Base-by-base conservation (phyloP, 2,888 invertebrate species). In the Biston stratarius region DNA sequence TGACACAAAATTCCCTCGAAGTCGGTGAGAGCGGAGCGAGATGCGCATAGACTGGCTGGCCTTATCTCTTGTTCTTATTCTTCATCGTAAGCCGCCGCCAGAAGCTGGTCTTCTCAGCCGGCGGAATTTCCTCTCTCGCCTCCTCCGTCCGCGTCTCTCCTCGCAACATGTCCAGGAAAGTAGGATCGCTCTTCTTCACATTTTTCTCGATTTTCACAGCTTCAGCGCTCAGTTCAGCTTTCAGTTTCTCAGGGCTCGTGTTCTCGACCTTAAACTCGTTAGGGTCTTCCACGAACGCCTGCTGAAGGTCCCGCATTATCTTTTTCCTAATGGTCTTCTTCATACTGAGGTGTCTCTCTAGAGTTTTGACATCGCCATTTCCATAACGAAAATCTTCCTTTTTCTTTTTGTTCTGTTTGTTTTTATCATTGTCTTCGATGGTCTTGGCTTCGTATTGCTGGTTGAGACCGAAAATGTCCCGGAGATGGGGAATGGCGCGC, bases 321-420 rank as follows among this genome's bases (percentile, higher is more conserved):
- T 97, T 97, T 92, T 97, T 97, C 77, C 97, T 92, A 76, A 97
- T 97, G 15, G 97, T 97, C 85, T 97, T 97, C 93, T 97, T 97
- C 97, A 97, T 97, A 84, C 97, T 97, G 79, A 97, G 94, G 87
- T 97, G 97, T 77, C 97, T 93, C 83, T 97, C 97, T 49, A 97
- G 88, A 24, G 97, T 97, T 80, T 96, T 96, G 51, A 96, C 96
- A 84, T 96, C 96, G 59, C 95, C 95, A 80, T 96, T 96, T 12
- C 95, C 93, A 77, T 95, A 93, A 83, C 96, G 95, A 87, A 95
- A 96, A 83, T 96, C 96, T 74, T 96, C 96, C 80, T 96, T 96
- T 79, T 95, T 95, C 79, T 95, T 95, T 82, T 95, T 95, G 70
- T 87, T 84, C 83, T 95, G 95, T 80, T 95, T 95, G 74, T 90